Evolutionary conservation across 37 sponge, comb jelly and placozoan genomes (phyloP).

Genomic region (Tethya wilhelma): DNA sequence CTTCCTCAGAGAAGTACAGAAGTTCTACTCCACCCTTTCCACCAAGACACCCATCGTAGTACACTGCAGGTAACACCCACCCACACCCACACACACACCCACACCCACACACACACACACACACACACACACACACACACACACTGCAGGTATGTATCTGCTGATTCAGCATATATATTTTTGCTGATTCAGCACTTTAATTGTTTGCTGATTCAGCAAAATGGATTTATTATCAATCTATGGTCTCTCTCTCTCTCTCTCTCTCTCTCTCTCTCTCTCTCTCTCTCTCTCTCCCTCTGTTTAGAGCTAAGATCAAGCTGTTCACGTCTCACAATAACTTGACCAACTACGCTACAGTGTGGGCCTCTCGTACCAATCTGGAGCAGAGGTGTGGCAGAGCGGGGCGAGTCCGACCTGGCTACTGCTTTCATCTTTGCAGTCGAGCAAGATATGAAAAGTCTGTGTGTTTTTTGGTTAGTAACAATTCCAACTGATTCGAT

Average conservation of each 20-base stretch:
- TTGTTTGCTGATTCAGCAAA: too few relatives aligned
- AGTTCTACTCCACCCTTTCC: slow-evolving; percentile 63
- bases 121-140: slow-evolving; percentile 37
- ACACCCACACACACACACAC: slow-evolving; percentile 20
- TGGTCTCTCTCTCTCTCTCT: too few relatives aligned
- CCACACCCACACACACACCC: neutral
- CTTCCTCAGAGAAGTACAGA: slow-evolving; percentile 80
- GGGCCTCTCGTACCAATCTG: slow-evolving; percentile 82
- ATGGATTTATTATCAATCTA: too few relatives aligned
- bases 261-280: too few relatives aligned
- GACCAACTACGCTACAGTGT: slow-evolving; percentile 76
- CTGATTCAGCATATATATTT: neutral
- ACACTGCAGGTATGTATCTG: neutral
- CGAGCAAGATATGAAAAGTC: slow-evolving; percentile 65
- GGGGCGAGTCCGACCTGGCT: slow-evolving; percentile 75
- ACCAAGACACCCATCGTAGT: slow-evolving; percentile 68
- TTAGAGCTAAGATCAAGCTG: slow-evolving; percentile 73
- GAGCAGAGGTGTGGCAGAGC: slow-evolving; percentile 87
- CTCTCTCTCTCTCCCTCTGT: neutral
- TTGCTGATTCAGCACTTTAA: too few relatives aligned
- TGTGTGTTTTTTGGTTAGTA: too few relatives aligned
- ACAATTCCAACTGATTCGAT: too few relatives aligned
- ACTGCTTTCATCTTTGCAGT: slow-evolving; percentile 88
- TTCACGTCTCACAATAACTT: slow-evolving; percentile 80
- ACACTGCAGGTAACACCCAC: slow-evolving; percentile 76